Conservation (phyloP, 2,797 vertebrate genomes). For the Parambassis ranga region DNA sequence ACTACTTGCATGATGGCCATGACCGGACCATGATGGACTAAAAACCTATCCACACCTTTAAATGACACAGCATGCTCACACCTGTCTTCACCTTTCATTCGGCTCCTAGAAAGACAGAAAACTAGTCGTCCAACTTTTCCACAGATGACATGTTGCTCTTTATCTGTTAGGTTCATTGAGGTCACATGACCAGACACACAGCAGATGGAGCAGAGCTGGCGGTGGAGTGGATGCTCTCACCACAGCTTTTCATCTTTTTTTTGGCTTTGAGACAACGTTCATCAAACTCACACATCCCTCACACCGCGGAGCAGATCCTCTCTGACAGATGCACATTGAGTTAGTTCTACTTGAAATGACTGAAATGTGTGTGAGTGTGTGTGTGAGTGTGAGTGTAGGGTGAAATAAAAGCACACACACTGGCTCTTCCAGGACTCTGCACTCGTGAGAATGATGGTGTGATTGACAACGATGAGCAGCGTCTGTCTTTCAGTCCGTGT, state of each 20-base stretch:
- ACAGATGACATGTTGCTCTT: background rate
- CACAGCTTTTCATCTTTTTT: background rate
- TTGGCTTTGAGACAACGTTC: background rate
- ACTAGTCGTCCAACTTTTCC: too few species aligned
- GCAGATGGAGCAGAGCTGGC: background rate
- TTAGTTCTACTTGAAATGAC: constrained; percentile 34
- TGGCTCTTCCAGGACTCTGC: background rate
- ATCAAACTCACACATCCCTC: constrained; percentile 3
- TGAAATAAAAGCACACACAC: background rate
- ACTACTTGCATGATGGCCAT: too few species aligned
- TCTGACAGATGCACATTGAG: constrained; percentile 35
- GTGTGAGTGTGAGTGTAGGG: background rate
- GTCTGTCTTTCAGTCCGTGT: background rate
- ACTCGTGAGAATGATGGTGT: constrained; percentile 1
- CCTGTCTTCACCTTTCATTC: too few species aligned
- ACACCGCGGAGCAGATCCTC: background rate
- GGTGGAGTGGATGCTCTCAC: background rate
- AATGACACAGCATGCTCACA: too few species aligned
- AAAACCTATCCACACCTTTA: too few species aligned
- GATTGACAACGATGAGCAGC: background rate
- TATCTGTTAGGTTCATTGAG: background rate
- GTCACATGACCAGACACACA: background rate
- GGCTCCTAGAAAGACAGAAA: too few species aligned
- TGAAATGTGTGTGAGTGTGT: background rate
- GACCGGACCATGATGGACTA: too few species aligned